phyloP scores from a whole-genome alignment of 1,140 invertebrate genomes.

The Orussus abietinus region DNA sequence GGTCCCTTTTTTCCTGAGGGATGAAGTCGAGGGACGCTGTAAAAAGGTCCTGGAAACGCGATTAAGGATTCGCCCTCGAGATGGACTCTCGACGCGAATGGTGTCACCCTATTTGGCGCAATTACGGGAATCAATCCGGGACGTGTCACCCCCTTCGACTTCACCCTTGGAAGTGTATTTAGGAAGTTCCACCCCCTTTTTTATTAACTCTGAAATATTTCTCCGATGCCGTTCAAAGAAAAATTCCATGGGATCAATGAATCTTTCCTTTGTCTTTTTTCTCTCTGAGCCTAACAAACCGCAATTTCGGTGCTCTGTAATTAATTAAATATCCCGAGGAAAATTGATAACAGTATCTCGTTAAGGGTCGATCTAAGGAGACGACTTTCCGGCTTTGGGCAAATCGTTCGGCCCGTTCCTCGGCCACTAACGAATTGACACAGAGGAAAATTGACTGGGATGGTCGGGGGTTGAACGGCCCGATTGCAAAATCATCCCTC shows the following conservation, averaged over 20 bases:
- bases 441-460: conserved; percentile 30
- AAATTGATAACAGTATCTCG: too few species aligned
- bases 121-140: too few species aligned
- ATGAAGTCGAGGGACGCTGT: not conserved
- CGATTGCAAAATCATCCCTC: conserved; percentile 34
- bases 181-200: too few species aligned
- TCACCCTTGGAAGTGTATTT: conserved; percentile 41
- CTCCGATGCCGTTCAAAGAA: too few species aligned
- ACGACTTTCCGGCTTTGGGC: not conserved
- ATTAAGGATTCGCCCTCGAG: conserved; percentile 43
- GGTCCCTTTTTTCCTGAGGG: too few species aligned
- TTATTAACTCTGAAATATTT: too few species aligned
- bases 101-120: conserved; percentile 47
- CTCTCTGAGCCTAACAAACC: not conserved
- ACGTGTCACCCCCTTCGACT: too few species aligned
- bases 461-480: conserved; percentile 12
- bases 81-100: conserved; percentile 47
- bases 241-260: conserved; percentile 17
- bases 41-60: conserved; percentile 30
- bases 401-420: conserved; percentile 6
- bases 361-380: too few species aligned
- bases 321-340: too few species aligned
- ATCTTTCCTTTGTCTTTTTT: conserved; percentile 1
- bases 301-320: too few species aligned
- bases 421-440: conserved; percentile 31